A percentile compares a stretch with the other conserved stretches of the same genome.
These are phyloP conservation scores for Epirrhoe alternata DNA, from an alignment of 2,888 invertebrate species.

Conservation along the genomic window DNA sequence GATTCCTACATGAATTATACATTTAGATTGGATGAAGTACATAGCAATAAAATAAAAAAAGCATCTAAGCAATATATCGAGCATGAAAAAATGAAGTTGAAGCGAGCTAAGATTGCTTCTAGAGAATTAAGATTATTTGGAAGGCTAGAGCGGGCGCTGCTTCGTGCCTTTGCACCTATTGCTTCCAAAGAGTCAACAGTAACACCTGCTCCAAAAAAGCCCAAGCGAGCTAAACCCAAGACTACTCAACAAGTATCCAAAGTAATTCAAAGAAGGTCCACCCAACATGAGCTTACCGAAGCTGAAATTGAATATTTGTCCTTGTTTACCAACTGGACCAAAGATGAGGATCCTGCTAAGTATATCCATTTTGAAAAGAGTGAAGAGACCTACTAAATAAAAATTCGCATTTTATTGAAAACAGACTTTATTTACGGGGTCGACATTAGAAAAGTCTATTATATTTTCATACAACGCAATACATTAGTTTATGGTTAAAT, in stretches of 20 bases:
- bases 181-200: constrained; percentile 23
- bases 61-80: constrained; percentile 82
- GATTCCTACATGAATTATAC: constrained; percentile 79
- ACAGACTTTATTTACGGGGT: constrained; percentile 80
- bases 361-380: constrained; percentile 53
- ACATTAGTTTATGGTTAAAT: constrained; percentile 60
- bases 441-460: constrained; percentile 72
- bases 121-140: constrained; percentile 83
- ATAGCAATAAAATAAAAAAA: constrained; percentile 77
- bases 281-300: constrained; percentile 54
- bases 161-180: constrained; percentile 67
- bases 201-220: constrained; percentile 14
- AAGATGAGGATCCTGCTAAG: constrained; percentile 63
- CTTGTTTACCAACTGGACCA: constrained; percentile 75
- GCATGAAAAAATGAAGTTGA: constrained; percentile 78
- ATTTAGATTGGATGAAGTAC: constrained; percentile 83
- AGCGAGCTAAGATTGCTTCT: constrained; percentile 83
- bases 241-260: constrained; percentile 11
- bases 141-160: constrained; percentile 73
- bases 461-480: constrained; percentile 74
- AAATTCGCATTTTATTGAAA: constrained; percentile 65
- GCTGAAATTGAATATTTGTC: constrained; percentile 70
- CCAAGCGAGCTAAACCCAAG: constrained; percentile 34
- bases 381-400: constrained; percentile 42
- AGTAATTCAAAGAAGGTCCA: constrained; percentile 23